Conservation (phyloP, 2,888 invertebrate species). For the Gastracanthus pulcherrimus region DNA sequence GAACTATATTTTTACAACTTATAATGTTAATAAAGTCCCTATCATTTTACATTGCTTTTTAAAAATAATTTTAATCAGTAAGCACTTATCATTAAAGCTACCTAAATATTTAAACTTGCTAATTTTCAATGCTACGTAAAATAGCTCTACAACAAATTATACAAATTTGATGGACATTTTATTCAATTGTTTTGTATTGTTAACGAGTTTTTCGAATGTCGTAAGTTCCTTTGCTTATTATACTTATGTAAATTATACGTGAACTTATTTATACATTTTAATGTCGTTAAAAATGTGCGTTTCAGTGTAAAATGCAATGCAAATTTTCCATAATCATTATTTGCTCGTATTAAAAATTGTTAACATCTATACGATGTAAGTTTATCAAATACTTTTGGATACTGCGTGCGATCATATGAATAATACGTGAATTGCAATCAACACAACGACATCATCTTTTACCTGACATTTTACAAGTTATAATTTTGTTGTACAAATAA, state of each 20-base stretch:
- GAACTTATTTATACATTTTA: constrained; percentile 40
- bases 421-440: constrained; percentile 41
- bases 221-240: constrained; percentile 23
- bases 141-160: constrained; percentile 14
- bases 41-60: constrained; percentile 20
- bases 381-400: constrained; percentile 36
- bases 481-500: constrained; percentile 43
- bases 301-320: constrained; percentile 52
- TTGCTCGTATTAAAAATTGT: constrained; percentile 48
- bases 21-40: constrained; percentile 37
- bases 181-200: constrained; percentile 2
- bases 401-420: constrained; percentile 27
- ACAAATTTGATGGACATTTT: constrained; percentile 15
- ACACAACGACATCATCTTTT: constrained; percentile 35
- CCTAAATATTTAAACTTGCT: constrained; percentile 28
- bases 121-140: constrained; percentile 18
- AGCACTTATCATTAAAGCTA: constrained; percentile 33
- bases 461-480: constrained; percentile 33
- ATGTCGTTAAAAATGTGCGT: constrained; percentile 56
- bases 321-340: constrained; percentile 43
- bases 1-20: constrained; percentile 39
- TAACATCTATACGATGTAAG: constrained; percentile 35
- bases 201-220: constrained; percentile 42
- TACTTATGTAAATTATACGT: constrained; percentile 19
- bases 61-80: constrained; percentile 37